Percentiles rank a stretch among this genome's conserved stretches.
Conservation (phyloP, 1,140 invertebrate genomes). For the Ips typographus region DNA sequence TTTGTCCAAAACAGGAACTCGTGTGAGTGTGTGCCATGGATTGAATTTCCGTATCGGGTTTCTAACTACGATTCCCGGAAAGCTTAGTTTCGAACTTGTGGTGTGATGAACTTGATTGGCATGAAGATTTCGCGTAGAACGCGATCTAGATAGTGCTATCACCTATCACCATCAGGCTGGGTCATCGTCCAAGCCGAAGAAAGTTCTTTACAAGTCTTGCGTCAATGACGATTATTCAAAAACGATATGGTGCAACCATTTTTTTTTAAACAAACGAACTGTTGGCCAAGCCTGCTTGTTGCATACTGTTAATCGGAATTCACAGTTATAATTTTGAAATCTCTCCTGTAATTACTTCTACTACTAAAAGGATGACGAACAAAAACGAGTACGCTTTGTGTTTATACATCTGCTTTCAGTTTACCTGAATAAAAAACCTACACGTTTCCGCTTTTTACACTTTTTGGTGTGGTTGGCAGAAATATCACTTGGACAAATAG, state of each 20-base stretch:
- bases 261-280: slow-evolving; percentile 15
- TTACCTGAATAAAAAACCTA: too few species aligned
- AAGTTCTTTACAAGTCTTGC: slow-evolving; percentile 11
- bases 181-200: slow-evolving; percentile 20
- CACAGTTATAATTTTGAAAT: slow-evolving; percentile 19
- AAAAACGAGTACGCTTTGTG: not conserved
- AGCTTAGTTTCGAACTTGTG: too few species aligned
- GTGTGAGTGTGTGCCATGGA: not conserved
- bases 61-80: too few species aligned
- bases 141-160: too few species aligned
- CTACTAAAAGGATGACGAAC: not conserved
- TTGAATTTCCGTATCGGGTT: not conserved
- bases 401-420: too few species aligned
- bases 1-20: not conserved
- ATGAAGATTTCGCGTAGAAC: too few species aligned
- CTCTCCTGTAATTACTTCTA: not conserved
- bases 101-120: too few species aligned
- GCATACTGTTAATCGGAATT: slow-evolving; percentile 22
- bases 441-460: too few species aligned
- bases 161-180: slow-evolving; percentile 6
- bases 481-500: too few species aligned
- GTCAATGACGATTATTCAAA: slow-evolving; percentile 21
- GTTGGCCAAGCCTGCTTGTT: slow-evolving; percentile 11
- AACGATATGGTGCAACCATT: slow-evolving; percentile 21
- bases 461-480: too few species aligned